Evolutionary conservation across 2,113 vertebrate species (phyloP).

Genomic region (Sceloporus undulatus): DNA sequence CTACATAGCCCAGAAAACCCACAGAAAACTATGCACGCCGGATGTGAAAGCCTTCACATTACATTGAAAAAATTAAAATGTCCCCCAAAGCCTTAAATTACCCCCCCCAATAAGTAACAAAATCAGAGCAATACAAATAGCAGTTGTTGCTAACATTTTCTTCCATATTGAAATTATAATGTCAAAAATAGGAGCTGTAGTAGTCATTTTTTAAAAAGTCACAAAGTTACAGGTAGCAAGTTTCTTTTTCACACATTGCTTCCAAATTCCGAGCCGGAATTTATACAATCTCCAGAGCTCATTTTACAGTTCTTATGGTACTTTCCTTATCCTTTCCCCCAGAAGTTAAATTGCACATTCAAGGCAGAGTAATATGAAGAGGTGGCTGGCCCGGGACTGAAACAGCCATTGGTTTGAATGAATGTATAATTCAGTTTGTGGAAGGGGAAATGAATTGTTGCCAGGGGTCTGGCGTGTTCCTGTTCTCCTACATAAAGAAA

Average conservation of each 20-base stretch:
- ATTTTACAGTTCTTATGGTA: neutral
- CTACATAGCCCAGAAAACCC: too few species aligned
- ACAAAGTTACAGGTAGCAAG: too few species aligned
- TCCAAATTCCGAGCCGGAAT: neutral
- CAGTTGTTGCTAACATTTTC: neutral
- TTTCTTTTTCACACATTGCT: neutral
- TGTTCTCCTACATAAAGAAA: conserved; percentile 22
- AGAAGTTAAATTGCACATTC: neutral
- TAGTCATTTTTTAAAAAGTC: neutral
- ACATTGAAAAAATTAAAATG: neutral
- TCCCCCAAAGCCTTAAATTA: neutral
- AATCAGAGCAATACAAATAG: neutral
- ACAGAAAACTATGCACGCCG: too few species aligned
- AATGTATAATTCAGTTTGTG: neutral
- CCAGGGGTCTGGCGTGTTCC: neutral
- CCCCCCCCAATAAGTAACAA: too few species aligned
- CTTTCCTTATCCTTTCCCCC: neutral
- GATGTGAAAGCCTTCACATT: neutral
- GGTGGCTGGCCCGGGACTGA: too few species aligned
- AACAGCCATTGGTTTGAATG: neutral
- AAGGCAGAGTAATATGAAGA: neutral
- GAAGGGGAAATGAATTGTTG: conserved; percentile 4
- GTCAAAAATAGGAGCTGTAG: neutral
- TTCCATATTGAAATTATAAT: neutral
- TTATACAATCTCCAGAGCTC: neutral